Base-by-base conservation (phyloP, 2,888 invertebrate species). In the Leucophora obtusa region DNA sequence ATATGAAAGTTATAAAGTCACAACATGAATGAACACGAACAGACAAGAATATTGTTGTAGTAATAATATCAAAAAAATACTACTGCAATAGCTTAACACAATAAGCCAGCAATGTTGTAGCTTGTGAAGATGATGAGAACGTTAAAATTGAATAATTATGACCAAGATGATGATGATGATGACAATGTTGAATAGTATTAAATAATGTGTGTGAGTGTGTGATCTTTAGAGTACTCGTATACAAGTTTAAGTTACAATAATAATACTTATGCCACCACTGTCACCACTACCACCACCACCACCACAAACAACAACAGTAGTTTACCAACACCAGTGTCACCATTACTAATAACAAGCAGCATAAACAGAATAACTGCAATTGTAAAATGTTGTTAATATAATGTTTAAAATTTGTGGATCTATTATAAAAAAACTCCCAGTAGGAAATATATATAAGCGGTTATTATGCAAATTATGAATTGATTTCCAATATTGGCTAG, bases 331-430 rank as follows among this genome's bases (percentile, higher is more conserved):
- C 28, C 14, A 58, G 6, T 28, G 28, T 28, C 28, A 28, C 9
- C 33, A 15, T 33, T 58, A 50, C 66, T 59, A 60, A 53, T 43
- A 18, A 74, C 2, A 59, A n/a, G 6, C 66, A 54, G 18, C 24
- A 15, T 0, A 14, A 51, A 71, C 43, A 54, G 9, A 14, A 21
- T 15, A 54, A 53, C 58, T 53, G 59, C 11, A 68, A 51, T 50
- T 62, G 8, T n/a, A 4, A 58, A 51, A 71, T 58, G 28, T 15
- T 38, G 47, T 35, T 47, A 51, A 38, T 54, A 10, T 51, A 51
- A 60, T 15, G 28, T 53, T 11, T 15, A 15, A 0, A 60, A 24
- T 51, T 15, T 24, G 60, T 10, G 6, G 10, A 35, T 59, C 50
- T 24, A 15, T 5, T 6, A 6, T 28, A 38, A 2, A n/a, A 3